Evolutionary conservation across 2,113 vertebrate species (phyloP), one percentile per base, ranked within the genome.

Genomic region (Orientallactaga bullata): DNA sequence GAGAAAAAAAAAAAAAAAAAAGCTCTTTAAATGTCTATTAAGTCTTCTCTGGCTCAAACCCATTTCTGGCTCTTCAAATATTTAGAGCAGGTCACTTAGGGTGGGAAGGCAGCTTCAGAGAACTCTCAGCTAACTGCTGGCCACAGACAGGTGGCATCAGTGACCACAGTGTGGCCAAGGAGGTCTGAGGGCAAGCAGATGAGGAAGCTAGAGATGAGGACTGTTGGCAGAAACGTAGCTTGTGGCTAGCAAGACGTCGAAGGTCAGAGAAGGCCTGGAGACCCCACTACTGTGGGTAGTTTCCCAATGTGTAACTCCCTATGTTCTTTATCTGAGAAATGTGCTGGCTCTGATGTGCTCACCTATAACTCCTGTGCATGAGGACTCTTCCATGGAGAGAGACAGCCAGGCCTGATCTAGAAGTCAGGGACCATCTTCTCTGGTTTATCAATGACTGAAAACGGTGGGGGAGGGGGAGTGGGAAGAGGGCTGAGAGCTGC

Each of bases 11-110:
- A 95, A 97, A 89, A n/a, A n/a, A n/a, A n/a, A n/a, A n/a, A n/a
- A 88, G 28, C 61, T 82, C 83, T 69, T 92, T 96, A 96, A 97
- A 96, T 96, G 96, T 97, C 98, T 96, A 97, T 90, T 94, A 89
- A 94, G 95, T n/a, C 15, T 85, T 55, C 68, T 93, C 90, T 84
- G 66, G 80, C 94, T 51, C 32, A 96, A 37, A 78, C 55, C 89
- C 81, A 96, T 92, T 83, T 95, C 63, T 74, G 61, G 95, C 96
- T 37, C 72, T 97, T 96, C 89, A 96, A 76, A 94, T 95, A 96
- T 96, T 95, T 92, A 96, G 66, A 95, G 8, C 42, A 81, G 58
- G 81, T 92, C 85, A 82, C 13, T 95, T 97, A 93, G 79, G 1
- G 5, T 12, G 24, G 47, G 93, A 93, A 93, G 58, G 88, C 79